phyloP scores from a whole-genome alignment of 2,113 vertebrate genomes.

The Onychostruthus taczanowskii region DNA sequence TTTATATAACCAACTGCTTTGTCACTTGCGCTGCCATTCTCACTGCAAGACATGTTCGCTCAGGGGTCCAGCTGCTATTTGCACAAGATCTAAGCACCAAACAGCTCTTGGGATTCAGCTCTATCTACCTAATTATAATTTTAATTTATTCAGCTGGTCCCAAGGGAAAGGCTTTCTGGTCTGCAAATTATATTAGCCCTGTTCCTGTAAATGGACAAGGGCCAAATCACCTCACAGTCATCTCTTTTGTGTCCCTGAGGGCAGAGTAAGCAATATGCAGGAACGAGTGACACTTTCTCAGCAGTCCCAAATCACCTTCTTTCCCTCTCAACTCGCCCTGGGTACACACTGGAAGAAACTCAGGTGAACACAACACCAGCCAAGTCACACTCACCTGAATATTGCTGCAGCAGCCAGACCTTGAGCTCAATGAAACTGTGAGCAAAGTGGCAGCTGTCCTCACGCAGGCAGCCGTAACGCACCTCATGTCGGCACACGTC shows the following conservation, averaged over 20 bases:
- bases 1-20: not conserved
- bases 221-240: not conserved
- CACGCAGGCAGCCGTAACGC: constrained; percentile 82
- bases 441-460: constrained; percentile 85
- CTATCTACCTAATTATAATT: not conserved
- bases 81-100: not conserved
- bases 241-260: not conserved
- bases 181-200: not conserved
- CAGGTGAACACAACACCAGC: not conserved
- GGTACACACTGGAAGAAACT: not conserved
- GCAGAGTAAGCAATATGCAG: not conserved
- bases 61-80: not conserved
- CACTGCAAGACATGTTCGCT: not conserved
- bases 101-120: not conserved
- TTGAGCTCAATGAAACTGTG: constrained; percentile 93
- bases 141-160: not conserved
- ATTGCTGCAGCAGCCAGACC: constrained; percentile 89
- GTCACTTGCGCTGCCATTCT: not conserved
- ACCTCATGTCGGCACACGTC: constrained; percentile 86
- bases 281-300: not conserved
- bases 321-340: not conserved
- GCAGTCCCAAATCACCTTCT: not conserved
- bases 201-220: not conserved
- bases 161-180: not conserved
- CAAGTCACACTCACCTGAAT: constrained; percentile 76